Conservation (phyloP, 1,140 invertebrate genomes). For the Diprion similis region DNA sequence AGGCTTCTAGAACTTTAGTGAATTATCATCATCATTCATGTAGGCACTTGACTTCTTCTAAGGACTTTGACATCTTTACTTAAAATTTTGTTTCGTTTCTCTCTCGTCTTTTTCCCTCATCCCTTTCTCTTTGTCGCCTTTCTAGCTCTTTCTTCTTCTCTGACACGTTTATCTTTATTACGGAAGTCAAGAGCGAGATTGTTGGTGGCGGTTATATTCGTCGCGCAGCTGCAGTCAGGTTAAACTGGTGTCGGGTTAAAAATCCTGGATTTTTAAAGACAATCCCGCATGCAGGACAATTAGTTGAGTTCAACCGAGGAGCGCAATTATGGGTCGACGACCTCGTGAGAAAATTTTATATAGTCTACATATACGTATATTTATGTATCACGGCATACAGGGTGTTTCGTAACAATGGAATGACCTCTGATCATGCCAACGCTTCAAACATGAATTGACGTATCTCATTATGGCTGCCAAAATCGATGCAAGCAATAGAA, state of each 20-base stretch:
- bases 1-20: not conserved
- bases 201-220: too few relatives aligned
- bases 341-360: slow-evolving; percentile 34
- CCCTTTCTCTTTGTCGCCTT: not conserved
- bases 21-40: not conserved
- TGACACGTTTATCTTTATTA: too few relatives aligned
- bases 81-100: not conserved
- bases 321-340: slow-evolving; percentile 26
- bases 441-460: slow-evolving; percentile 24
- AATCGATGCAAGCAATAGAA: slow-evolving; percentile 14
- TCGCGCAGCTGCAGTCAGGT: not conserved
- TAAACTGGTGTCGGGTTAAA: slow-evolving; percentile 16
- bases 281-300: slow-evolving; percentile 35
- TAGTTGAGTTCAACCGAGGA: slow-evolving; percentile 26
- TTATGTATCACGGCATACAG: too few relatives aligned
- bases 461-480: not conserved
- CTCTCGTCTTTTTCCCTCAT: not conserved
- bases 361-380: too few relatives aligned
- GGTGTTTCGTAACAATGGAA: too few relatives aligned
- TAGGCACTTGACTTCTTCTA: not conserved
- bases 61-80: not conserved
- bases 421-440: not conserved
- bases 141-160: not conserved
- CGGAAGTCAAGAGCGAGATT: too few relatives aligned
- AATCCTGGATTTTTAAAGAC: slow-evolving; percentile 29